Evolutionary conservation across 2,113 vertebrate genomes (phyloP).

Genomic region (Pycnonotus jocosus): DNA sequence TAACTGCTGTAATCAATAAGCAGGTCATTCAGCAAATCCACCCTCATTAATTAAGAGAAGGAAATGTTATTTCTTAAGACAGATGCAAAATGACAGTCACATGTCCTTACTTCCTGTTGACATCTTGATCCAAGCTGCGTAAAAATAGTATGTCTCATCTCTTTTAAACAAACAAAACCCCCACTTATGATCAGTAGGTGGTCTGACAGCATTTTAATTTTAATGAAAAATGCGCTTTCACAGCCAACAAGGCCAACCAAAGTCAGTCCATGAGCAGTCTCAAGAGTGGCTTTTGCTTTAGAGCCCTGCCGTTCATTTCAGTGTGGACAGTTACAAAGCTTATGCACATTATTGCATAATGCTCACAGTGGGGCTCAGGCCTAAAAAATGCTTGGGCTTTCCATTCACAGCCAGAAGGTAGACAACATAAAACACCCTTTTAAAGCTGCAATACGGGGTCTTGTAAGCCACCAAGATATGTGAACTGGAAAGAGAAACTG

Average conservation of each 20-base stretch:
- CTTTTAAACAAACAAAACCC: constrained; percentile 22
- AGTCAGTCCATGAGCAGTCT: neutral
- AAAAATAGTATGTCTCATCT: neutral
- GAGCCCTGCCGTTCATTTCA: neutral
- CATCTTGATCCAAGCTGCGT: neutral
- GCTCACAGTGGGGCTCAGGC: rapidly evolving
- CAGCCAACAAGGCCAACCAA: neutral
- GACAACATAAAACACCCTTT: neutral
- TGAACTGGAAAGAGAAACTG: neutral
- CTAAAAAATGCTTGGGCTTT: neutral
- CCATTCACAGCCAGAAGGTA: neutral
- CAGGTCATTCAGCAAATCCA: constrained; percentile 37
- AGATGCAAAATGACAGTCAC: constrained; percentile 15
- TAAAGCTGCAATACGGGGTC: neutral
- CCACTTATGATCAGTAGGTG: neutral
- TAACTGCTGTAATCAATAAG: constrained; percentile 64
- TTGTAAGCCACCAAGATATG: neutral
- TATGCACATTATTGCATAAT: neutral
- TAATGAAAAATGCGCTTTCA: neutral
- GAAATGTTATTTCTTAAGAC: constrained; percentile 6
- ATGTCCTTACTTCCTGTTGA: constrained; percentile 17
- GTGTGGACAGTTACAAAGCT: neutral
- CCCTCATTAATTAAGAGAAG: constrained; percentile 49
- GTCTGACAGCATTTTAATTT: neutral
- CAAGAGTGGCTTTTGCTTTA: neutral